Evolutionary conservation across 2,888 invertebrate species (phyloP).

Genomic region (Brachyptera risi): DNA sequence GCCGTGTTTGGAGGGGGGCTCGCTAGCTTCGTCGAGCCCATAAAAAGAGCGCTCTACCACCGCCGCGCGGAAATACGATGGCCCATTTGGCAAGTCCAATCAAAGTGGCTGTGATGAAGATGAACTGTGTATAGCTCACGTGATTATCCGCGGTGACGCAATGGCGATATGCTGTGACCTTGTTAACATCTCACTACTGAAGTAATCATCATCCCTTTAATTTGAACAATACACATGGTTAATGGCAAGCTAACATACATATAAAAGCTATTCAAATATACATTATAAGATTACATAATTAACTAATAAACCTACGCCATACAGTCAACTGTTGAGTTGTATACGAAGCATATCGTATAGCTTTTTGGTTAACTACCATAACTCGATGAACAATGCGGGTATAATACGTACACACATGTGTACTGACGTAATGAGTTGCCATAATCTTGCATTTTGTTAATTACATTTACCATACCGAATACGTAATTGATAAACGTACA

Average conservation of each 20-base stretch:
- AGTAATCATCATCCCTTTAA: conserved; percentile 5
- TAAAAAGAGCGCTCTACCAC: conserved; percentile 13
- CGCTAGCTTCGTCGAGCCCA: not conserved
- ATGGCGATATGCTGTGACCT: not conserved
- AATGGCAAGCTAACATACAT: not conserved
- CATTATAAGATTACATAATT: not conserved
- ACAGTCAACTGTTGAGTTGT: too few relatives aligned
- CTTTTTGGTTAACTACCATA: too few relatives aligned
- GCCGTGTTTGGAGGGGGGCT: not conserved
- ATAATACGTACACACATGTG: too few relatives aligned
- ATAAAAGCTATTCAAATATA: not conserved
- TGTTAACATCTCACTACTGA: not conserved
- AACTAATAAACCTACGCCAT: too few relatives aligned
- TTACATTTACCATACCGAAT: too few relatives aligned
- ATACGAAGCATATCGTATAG: too few relatives aligned
- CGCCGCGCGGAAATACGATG: conserved; percentile 7
- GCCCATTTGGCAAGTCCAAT: conserved; percentile 14
- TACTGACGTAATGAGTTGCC: too few relatives aligned
- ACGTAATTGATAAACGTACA: too few relatives aligned
- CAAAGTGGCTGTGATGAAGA: not conserved
- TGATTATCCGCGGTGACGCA: conserved; percentile 15
- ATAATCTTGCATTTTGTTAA: too few relatives aligned
- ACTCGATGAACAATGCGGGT: too few relatives aligned
- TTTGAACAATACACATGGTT: not conserved
- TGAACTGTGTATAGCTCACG: conserved; percentile 4